Evolutionary conservation across 2,113 vertebrate species (phyloP).

Genomic region (Myiagra hebetior): DNA sequence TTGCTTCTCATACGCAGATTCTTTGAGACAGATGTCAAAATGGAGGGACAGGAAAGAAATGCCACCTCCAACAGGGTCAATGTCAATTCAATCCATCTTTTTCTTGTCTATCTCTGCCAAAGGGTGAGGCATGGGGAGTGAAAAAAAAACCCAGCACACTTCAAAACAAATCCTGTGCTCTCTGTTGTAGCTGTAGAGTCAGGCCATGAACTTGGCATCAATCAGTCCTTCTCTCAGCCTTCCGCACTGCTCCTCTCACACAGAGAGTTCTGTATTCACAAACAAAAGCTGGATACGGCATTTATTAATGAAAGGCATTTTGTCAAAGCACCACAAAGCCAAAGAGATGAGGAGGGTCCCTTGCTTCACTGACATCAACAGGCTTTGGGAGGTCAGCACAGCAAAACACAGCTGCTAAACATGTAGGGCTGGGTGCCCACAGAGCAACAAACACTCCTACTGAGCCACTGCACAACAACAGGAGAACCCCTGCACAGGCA

Average conservation of each 20-base stretch:
- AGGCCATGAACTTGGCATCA: neutral
- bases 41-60: neutral
- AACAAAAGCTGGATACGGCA: neutral
- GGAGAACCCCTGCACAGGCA: neutral
- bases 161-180: neutral
- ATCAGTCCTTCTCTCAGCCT: neutral
- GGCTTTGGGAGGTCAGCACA: neutral
- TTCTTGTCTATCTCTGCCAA: neutral
- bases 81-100: neutral
- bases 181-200: neutral
- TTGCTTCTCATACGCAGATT: neutral
- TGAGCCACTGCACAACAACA: neutral
- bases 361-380: neutral
- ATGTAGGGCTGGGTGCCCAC: rapidly evolving
- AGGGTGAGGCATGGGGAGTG: neutral
- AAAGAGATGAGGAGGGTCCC: neutral
- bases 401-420: neutral
- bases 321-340: neutral
- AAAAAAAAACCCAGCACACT: neutral
- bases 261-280: neutral
- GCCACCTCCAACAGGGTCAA: neutral
- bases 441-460: neutral
- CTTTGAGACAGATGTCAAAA: neutral
- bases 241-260: neutral
- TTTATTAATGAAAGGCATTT: neutral